Conservation (phyloP, 2,113 vertebrate genomes). For the Saimiri boliviensis region DNA sequence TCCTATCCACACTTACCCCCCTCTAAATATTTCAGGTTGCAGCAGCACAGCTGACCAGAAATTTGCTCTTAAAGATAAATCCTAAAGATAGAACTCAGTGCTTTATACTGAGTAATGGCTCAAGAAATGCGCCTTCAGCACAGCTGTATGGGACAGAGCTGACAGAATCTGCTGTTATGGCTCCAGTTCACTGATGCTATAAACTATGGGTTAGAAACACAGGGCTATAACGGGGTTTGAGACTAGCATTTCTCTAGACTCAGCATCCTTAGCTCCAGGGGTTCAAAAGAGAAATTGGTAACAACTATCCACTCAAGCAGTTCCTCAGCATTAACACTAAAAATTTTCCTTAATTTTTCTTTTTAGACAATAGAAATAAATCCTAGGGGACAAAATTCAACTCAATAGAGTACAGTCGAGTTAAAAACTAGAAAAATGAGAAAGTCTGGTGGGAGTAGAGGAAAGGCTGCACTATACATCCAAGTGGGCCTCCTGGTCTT, state of each 20-base stretch:
- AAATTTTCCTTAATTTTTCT: slow-evolving; percentile 18
- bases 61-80: slow-evolving; percentile 66
- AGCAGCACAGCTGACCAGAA: slow-evolving; percentile 68
- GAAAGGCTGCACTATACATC: slow-evolving; percentile 62
- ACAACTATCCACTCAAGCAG: slow-evolving; percentile 50
- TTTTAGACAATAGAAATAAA: slow-evolving; percentile 68
- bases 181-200: slow-evolving; percentile 59
- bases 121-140: slow-evolving; percentile 59
- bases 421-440: slow-evolving; percentile 72
- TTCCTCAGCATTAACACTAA: slow-evolving; percentile 50
- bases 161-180: slow-evolving; percentile 55
- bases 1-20: not conserved
- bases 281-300: slow-evolving; percentile 61
- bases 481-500: slow-evolving; percentile 78
- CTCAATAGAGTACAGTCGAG: slow-evolving; percentile 78
- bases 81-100: slow-evolving; percentile 66
- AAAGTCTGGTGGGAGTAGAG: not conserved
- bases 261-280: slow-evolving; percentile 37
- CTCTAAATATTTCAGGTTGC: slow-evolving; percentile 56
- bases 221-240: slow-evolving; percentile 35
- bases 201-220: slow-evolving; percentile 60
- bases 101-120: slow-evolving; percentile 60
- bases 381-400: slow-evolving; percentile 68
- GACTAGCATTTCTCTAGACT: slow-evolving; percentile 49
- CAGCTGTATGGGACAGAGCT: slow-evolving; percentile 53